A percentile compares a stretch with the other conserved stretches of the same genome.
Evolutionary conservation across 2,797 vertebrate species (phyloP).

Genomic region (Coreius guichenoti): DNA sequence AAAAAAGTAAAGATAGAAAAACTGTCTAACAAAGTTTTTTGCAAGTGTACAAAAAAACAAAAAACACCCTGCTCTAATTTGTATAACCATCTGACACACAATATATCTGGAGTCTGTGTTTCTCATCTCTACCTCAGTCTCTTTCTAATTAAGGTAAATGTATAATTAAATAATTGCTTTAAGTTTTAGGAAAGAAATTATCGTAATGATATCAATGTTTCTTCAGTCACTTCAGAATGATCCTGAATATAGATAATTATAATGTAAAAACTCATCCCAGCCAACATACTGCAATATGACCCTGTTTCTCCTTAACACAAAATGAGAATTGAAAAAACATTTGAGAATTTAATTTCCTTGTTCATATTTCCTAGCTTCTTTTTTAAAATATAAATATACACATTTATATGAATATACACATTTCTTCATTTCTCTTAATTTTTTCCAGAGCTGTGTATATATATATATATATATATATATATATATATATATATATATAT

Average conservation of each 20-base stretch:
- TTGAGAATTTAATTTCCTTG: neutral
- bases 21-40: neutral
- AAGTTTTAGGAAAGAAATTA: neutral
- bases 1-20: neutral
- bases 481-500: too few relatives aligned
- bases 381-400: neutral
- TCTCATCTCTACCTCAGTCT: neutral
- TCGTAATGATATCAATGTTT: neutral
- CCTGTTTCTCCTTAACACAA: conserved; percentile 8
- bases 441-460: too few relatives aligned
- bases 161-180: neutral
- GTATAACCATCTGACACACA: neutral
- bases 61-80: neutral
- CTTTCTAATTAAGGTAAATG: neutral
- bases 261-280: neutral
- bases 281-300: neutral
- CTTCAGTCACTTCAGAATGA: neutral
- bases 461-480: too few relatives aligned
- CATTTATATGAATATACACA: conserved; percentile 7
- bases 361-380: neutral
- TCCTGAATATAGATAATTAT: neutral
- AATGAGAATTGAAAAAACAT: neutral
- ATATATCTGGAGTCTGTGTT: neutral
- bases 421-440: too few relatives aligned
- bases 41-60: neutral